Evolutionary conservation across 2,113 vertebrate species (phyloP).

Genomic region (Nicator chloris): DNA sequence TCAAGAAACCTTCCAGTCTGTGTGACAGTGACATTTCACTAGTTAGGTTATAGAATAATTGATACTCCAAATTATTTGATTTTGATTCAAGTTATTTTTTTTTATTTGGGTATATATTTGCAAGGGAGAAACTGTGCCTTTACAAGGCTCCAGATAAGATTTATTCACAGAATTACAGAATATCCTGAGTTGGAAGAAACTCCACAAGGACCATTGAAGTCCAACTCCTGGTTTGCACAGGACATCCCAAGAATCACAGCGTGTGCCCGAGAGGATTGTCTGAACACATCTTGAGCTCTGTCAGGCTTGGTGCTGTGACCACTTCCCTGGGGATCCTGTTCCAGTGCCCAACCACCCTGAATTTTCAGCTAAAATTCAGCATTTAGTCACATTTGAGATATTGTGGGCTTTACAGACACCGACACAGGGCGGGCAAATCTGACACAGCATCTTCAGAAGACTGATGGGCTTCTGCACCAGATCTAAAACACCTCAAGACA

Average conservation of each 20-base stretch:
- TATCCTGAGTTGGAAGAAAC: background rate
- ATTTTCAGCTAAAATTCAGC: background rate
- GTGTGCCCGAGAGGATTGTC: background rate
- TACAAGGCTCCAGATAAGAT: background rate
- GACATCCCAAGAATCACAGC: background rate
- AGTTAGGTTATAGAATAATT: background rate
- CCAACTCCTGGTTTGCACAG: background rate
- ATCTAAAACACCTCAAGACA: background rate
- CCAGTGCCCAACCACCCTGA: background rate
- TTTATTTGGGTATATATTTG: background rate
- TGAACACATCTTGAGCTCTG: accelerated
- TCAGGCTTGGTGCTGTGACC: background rate
- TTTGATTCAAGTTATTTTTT: background rate
- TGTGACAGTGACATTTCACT: background rate
- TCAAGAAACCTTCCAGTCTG: background rate
- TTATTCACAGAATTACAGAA: background rate
- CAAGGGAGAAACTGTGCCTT: background rate
- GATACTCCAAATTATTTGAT: background rate
- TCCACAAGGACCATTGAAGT: background rate
- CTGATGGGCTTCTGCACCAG: background rate
- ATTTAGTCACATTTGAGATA: background rate
- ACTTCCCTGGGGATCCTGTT: background rate
- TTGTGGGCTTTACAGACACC: background rate
- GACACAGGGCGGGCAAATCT: background rate
- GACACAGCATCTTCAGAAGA: background rate